Conservation (phyloP, 2,113 vertebrate species). For the Aphelocoma coerulescens region DNA sequence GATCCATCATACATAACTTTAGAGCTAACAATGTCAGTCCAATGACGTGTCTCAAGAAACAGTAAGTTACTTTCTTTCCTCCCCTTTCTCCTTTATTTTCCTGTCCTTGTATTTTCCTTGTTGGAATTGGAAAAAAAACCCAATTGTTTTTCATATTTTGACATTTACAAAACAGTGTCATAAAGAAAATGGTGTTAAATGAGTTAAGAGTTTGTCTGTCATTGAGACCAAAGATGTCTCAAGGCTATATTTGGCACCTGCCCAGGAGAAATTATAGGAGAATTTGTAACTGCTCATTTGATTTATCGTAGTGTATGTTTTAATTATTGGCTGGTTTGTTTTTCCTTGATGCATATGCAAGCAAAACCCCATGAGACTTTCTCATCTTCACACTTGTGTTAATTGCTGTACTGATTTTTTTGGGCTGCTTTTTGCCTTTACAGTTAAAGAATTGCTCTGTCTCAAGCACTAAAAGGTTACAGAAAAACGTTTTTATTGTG, state of each 20-base stretch:
- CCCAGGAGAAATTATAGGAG: not conserved
- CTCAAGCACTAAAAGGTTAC: not conserved
- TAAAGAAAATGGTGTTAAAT: not conserved
- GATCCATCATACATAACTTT: slow-evolving; percentile 95
- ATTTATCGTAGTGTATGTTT: not conserved
- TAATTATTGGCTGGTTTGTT: not conserved
- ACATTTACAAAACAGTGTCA: not conserved
- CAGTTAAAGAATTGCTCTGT: not conserved
- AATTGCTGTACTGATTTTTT: not conserved
- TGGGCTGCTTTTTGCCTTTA: not conserved
- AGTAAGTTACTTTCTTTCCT: slow-evolving; percentile 79
- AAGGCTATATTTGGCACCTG: not conserved
- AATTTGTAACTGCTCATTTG: not conserved
- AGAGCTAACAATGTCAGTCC: slow-evolving; percentile 98
- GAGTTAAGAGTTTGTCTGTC: not conserved
- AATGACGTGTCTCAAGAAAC: slow-evolving; percentile 98
- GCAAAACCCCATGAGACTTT: not conserved
- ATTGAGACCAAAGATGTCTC: not conserved
- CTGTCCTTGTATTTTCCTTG: not conserved
- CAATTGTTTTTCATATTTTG: not conserved
- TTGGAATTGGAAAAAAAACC: not conserved
- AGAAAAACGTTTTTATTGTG: not conserved
- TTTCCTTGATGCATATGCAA: not conserved
- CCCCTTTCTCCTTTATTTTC: not conserved
- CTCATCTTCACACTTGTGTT: not conserved